Percentiles rank a stretch among this genome's conserved stretches.
These are phyloP conservation scores for Lucifuga dentata DNA, from an alignment of 2,113 vertebrate species.

Conservation along the genomic window DNA sequence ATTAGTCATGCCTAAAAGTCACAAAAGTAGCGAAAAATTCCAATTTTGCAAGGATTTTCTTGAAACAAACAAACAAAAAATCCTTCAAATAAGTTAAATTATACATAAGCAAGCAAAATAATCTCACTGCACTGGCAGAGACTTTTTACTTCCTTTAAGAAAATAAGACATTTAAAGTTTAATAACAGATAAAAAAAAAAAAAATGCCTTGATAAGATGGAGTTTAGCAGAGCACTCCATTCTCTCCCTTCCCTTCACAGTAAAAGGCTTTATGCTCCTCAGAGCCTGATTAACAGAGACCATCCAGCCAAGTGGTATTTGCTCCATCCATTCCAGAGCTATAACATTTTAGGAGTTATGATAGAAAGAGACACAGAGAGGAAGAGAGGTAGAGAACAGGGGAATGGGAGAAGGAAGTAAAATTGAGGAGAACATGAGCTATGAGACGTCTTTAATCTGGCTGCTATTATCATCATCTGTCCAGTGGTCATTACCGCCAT, in stretches of 20 bases:
- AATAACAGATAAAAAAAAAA: too few species aligned
- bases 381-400: conserved; percentile 7
- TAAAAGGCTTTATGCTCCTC: conserved; percentile 2
- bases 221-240: too few species aligned
- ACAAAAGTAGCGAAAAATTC: too few species aligned
- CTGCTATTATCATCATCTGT: conserved; percentile 83
- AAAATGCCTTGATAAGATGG: too few species aligned
- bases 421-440: conserved; percentile 45
- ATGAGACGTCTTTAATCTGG: conserved; percentile 77
- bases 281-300: background rate
- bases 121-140: too few species aligned
- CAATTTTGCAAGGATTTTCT: too few species aligned
- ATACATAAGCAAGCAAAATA: too few species aligned
- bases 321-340: background rate
- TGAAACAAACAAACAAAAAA: too few species aligned
- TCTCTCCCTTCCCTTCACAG: background rate
- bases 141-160: too few species aligned
- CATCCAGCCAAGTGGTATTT: background rate
- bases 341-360: conserved; percentile 5
- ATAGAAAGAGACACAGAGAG: conserved; percentile 7
- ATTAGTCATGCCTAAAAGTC: too few species aligned
- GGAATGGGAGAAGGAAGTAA: conserved; percentile 23
- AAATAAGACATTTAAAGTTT: too few species aligned
- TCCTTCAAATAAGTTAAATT: too few species aligned
- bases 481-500: conserved; percentile 79